Percentiles rank a stretch among this genome's conserved stretches.
These are phyloP conservation scores for Takifugu bimaculatus DNA, from an alignment of 2,113 vertebrate species.

Conservation along the genomic window DNA sequence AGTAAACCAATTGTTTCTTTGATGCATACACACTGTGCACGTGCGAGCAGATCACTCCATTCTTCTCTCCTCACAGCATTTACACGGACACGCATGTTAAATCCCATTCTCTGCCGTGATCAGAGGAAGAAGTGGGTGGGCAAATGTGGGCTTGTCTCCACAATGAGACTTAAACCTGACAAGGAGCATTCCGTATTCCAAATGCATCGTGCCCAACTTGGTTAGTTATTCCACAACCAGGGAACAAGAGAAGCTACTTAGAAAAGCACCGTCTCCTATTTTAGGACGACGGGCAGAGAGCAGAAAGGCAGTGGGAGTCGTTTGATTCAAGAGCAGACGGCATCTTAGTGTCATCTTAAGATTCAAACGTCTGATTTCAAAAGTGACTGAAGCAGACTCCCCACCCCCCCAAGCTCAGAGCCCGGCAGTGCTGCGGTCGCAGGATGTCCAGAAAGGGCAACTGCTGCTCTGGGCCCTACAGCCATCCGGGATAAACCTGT, in stretches of 20 bases:
- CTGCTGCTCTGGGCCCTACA: constrained; percentile 44
- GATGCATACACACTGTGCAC: constrained; percentile 7
- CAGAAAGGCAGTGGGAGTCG: neutral
- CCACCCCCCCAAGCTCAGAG: neutral
- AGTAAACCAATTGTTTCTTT: constrained; percentile 1
- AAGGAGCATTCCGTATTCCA: constrained; percentile 40
- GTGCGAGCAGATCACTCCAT: neutral
- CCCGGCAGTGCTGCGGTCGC: constrained; percentile 19
- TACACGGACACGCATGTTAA: constrained; percentile 16
- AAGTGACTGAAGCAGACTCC: constrained; percentile 2
- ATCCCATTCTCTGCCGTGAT: constrained; percentile 30
- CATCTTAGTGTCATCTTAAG: constrained; percentile 1
- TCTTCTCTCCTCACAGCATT: constrained; percentile 13
- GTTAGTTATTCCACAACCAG: constrained; percentile 54
- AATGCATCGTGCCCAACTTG: constrained; percentile 39
- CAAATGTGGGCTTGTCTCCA: constrained; percentile 18
- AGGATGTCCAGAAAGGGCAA: constrained; percentile 34
- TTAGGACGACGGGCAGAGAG: constrained; percentile 40
- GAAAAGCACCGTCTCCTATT: constrained; percentile 54
- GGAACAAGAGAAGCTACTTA: constrained; percentile 69
- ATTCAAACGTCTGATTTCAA: neutral
- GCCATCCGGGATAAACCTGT: constrained; percentile 45
- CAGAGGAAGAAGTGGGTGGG: constrained; percentile 17
- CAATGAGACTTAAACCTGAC: constrained; percentile 25
- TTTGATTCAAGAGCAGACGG: neutral